Evolutionary conservation across 1,140 invertebrate species (phyloP), one percentile per base, ranked within the genome.

Genomic region (Bactericera cockerelli): DNA sequence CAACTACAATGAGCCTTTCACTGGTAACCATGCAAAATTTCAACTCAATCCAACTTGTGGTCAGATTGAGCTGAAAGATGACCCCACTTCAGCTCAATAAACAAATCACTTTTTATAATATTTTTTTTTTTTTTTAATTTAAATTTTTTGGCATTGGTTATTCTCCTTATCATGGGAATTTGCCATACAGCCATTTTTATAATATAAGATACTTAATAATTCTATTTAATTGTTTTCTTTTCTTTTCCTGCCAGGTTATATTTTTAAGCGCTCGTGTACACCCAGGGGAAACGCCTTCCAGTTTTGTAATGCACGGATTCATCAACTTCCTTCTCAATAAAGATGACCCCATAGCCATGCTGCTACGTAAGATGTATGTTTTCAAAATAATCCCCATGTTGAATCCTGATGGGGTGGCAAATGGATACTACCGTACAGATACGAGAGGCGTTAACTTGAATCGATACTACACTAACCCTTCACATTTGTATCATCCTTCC

Each of bases 381-480:
- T 94, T 96, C 73, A 94, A 95, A 74, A 72, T 95, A 63, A 84
- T 96, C 60, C 91, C 92, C 1, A 88, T 93, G 77, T 73, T 95
- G 54, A 96, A 96, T 74, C 91, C 92, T 1, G 92, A 96, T 70
- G 91, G 92, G 6, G 91, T 94, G 1, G 81, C 81, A n/a, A 75
- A 80, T 55, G 91, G 91, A 3, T 88, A 92, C 70, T 94, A 94
- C 70, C 74, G 91, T 31, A 93, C 91, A 36, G 90, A 94, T 71
- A 86, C 86, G 1, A 76, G 83, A 59, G 93, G 92, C 3, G 83
- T 93, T 53, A 95, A 96, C 75, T 71, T 97, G 2, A 93, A 93
- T 70, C 74, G 89, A 55, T 81, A 92, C 55, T 93, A 92, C 76
- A 72, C 84, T 19, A 80, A 83, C 68, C 89, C 89, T 19, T 82